Conservation (phyloP, 2,888 invertebrate genomes). For the Epicampocera succincta region DNA sequence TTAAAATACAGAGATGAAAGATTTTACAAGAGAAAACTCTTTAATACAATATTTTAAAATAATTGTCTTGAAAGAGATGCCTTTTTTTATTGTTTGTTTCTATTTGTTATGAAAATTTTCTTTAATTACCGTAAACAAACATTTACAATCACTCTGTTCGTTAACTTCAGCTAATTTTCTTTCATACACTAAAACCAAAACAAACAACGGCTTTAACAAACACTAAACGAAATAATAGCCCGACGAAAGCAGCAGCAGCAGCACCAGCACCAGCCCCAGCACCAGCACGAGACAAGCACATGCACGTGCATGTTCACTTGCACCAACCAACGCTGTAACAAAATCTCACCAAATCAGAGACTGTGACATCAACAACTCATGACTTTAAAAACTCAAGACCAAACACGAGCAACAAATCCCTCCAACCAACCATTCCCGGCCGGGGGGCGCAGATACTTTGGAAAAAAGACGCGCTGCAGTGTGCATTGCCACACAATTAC, state of each 20-base stretch:
- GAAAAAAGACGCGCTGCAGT: neutral
- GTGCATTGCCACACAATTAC: constrained; percentile 51
- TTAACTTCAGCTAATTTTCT: too few species aligned
- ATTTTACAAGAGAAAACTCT: too few species aligned
- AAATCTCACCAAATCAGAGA: constrained; percentile 20
- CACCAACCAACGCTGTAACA: neutral
- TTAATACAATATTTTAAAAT: too few species aligned
- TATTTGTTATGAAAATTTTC: neutral
- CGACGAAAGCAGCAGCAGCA: neutral
- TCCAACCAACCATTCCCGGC: too few species aligned
- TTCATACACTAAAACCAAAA: neutral
- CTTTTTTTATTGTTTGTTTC: too few species aligned
- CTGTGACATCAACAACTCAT: neutral
- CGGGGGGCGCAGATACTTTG: neutral
- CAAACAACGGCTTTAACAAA: neutral
- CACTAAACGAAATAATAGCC: neutral
- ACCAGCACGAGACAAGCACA: too few species aligned
- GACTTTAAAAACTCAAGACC: neutral
- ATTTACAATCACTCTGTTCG: too few species aligned
- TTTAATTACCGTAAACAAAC: too few species aligned
- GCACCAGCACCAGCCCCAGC: too few species aligned
- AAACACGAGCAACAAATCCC: neutral
- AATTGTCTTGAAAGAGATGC: too few species aligned
- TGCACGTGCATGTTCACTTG: neutral
- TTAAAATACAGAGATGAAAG: too few species aligned